Percentiles rank a stretch among this genome's conserved stretches.
Evolutionary conservation across 2,113 vertebrate genomes (phyloP).

Genomic region (Pipa parva): DNA sequence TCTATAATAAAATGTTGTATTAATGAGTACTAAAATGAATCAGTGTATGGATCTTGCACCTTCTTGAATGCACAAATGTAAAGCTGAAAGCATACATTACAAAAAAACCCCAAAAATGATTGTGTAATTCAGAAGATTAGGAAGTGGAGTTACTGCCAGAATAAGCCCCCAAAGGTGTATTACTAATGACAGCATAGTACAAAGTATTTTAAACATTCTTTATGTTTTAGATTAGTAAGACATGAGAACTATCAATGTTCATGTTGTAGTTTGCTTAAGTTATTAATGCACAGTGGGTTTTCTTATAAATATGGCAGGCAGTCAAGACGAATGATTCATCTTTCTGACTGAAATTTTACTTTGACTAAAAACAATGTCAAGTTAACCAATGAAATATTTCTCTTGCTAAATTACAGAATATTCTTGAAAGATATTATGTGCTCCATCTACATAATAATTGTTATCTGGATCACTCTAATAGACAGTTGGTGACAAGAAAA

Average conservation of each 20-base stretch:
- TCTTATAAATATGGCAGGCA: neutral
- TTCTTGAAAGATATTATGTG: constrained; percentile 6
- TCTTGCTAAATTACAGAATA: constrained; percentile 13
- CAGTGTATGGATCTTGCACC: constrained; percentile 24
- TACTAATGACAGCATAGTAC: constrained; percentile 16
- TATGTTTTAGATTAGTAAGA: constrained; percentile 36
- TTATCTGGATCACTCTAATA: constrained; percentile 19
- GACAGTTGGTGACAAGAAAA: constrained; percentile 26
- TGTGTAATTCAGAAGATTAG: constrained; percentile 2
- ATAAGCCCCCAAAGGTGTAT: constrained; percentile 4
- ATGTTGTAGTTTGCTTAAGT: constrained; percentile 24
- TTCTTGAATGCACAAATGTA: constrained; percentile 3
- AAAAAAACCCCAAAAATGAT: constrained; percentile 11
- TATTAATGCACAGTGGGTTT: constrained; percentile 28
- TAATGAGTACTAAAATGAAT: neutral
- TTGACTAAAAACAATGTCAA: constrained; percentile 33
- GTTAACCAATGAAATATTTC: neutral
- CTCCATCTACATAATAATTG: neutral
- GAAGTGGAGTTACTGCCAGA: constrained; percentile 1
- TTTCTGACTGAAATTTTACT: constrained; percentile 25
- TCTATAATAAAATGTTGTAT: neutral
- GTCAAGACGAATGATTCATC: constrained; percentile 19
- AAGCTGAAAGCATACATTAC: neutral
- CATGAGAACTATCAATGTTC: constrained; percentile 6
- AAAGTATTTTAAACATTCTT: constrained; percentile 35